Base-by-base conservation (phyloP, 64 coral and sea anemone species). In the Anthopleura sola region DNA sequence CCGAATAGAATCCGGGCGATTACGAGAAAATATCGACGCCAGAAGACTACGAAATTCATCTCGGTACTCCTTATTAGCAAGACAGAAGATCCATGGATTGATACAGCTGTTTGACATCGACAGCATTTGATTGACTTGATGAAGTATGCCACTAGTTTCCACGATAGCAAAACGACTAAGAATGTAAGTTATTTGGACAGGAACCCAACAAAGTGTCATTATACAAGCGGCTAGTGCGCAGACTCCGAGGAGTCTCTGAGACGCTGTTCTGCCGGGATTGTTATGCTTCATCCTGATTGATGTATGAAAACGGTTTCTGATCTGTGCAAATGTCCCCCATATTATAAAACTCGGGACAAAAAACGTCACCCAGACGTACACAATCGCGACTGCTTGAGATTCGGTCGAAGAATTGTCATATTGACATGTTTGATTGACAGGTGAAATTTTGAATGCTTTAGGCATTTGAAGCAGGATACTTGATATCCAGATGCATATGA, bases 61-160 rank as follows among this genome's bases (percentile, higher is more conserved):
- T 3, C 84, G 21, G 68, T 74, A 86, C 31, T 37, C 84, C 84
- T 49, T 75, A 64, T 86, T 86, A 40, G 37, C 55, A 7, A 86
- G 64, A 31, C 62, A 86, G 84, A 74, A 86, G 17, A 86, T 86
- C 84, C 39, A 86, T 24, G 84, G 84, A 46, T 75, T 75, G 2
- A 86, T 37, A 34, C 62, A 86, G 14, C 60, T 74, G 46, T 86
- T 86, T 12, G 84, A 68, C 84, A 86, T 74, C 13, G 84, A 64
- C n/a, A 86, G n/a, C 60, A 86, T 71, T 32, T 74, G 47, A 47
- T 32, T 48, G 1, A 49, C 62, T 8, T 68, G 40, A 51, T 71
- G 62, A 19, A 86, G 24, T 1, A 32, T 24, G 21, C 46, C 74
- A 19, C 19, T 21, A 5, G 60, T 57, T 39, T 57, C 37, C 0